Base-by-base conservation (phyloP, 2,888 invertebrate species). In the Andrena marginata region DNA sequence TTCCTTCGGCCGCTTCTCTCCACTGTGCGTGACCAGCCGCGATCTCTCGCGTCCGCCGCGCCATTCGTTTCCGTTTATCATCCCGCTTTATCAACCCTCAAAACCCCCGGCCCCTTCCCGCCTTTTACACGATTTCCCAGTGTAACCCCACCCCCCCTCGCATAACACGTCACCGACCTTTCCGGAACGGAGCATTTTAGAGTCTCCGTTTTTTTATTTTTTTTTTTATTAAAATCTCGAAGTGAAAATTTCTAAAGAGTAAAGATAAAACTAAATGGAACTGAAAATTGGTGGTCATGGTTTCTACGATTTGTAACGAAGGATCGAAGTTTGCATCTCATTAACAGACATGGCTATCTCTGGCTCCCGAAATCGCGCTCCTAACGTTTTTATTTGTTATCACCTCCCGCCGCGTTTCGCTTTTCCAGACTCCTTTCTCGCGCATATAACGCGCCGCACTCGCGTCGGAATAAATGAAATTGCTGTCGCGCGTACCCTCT, bases 391-490 rank as follows among this genome's bases (percentile, higher is more conserved):
- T 26, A 56, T 54, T 2, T 51, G 51, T 3, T 64, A 20, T 35
- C 62, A 20, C 23, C 10, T 23, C 2, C 35, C 35, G 3, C 33
- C 33, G 29, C 8, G 23, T 48, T 56, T 35, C 13, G 5, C 26
- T 54, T 20, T 1, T 29, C 3, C 7, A 8, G 1, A 20, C n/a
- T 51, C 2, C 48, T 49, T 29, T 35, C 10, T 64, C 49, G 64
- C n/a, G 59, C 54, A 60, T 79, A 82, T 77, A 82, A 74, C 62
- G 64, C 13, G 42, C 0, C 16, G 2, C 33, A 48, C 31, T 35
- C 20, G 62, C 51, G 33, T 16, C 33, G 63, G 33, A 60, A 63
- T 56, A 75, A 77, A 70, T 80, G 77, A 86, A 77, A 80, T 86
- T 85, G 70, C 63, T 73, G 70, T 54, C 67, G 29, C 73, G n/a